These are phyloP conservation scores for Umimayanthus kanabou DNA, from an alignment of 92 coral and sea anemone genomes.

Conservation along the genomic window DNA sequence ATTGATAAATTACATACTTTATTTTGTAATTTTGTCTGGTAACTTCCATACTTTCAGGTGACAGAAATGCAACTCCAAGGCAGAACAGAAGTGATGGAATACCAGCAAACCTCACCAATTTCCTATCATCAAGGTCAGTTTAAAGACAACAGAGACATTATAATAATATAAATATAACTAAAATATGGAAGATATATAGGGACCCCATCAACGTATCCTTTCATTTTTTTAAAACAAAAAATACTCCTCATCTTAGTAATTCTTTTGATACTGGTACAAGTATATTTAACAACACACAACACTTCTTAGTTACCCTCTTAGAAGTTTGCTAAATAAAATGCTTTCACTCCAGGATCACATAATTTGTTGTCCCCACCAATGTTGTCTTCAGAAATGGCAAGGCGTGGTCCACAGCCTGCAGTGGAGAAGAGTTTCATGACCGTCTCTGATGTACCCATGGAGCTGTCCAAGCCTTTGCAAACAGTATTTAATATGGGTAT, in stretches of 20 bases:
- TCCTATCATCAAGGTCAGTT: slow-evolving; percentile 8
- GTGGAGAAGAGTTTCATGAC: slow-evolving; percentile 62
- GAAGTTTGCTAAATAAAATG: not conserved
- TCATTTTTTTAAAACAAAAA: no score
- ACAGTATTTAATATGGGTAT: not conserved
- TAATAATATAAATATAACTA: no score
- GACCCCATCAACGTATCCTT: no score
- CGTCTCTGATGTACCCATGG: slow-evolving; percentile 78
- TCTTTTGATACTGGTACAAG: no score
- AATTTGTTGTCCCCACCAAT: not conserved
- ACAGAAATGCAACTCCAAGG: not conserved
- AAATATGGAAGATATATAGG: no score
- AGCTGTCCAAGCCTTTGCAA: slow-evolving; percentile 66
- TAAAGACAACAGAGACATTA: not conserved
- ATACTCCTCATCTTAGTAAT: not conserved
- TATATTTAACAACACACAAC: no score
- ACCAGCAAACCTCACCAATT: slow-evolving; percentile 11
- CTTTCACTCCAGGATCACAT: not conserved
- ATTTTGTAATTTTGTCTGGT: no score
- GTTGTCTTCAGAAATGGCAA: not conserved
- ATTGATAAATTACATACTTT: no score
- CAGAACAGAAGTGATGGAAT: not conserved
- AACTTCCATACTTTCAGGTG: not conserved
- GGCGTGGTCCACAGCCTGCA: not conserved
- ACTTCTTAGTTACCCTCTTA: not conserved